Conservation (phyloP, 2,888 invertebrate genomes). For the Andricus quercusramuli region DNA sequence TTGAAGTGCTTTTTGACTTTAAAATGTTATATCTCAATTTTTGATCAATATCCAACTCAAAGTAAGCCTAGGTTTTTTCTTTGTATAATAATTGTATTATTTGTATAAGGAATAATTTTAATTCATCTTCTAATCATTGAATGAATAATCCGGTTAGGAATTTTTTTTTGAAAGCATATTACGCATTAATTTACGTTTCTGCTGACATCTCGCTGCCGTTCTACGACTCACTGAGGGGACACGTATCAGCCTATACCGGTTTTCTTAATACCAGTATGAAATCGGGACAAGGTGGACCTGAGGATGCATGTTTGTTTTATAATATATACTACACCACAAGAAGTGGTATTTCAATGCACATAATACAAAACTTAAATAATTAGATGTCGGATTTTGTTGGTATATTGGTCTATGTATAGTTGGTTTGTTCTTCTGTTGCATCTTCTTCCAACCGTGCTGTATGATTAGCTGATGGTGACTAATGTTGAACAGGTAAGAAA, state of each 20-base stretch:
- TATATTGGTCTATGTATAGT: too few species aligned
- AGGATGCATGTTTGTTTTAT: conserved; percentile 18
- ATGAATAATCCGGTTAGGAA: neutral
- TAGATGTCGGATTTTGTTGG: neutral
- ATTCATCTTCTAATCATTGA: neutral
- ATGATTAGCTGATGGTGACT: too few species aligned
- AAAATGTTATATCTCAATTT: too few species aligned
- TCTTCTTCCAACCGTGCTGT: too few species aligned
- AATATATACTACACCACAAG: neutral
- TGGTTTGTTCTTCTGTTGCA: too few species aligned
- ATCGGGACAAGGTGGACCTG: neutral
- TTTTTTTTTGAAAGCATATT: neutral
- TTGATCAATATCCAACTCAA: too few species aligned
- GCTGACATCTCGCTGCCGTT: conserved; percentile 7
- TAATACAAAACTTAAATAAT: neutral
- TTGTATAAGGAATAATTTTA: too few species aligned
- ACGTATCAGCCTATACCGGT: neutral
- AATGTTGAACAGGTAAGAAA: too few species aligned
- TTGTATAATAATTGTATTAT: too few species aligned
- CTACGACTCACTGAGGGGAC: neutral
- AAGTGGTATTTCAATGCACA: neutral
- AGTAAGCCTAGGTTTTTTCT: too few species aligned
- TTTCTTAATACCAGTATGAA: neutral
- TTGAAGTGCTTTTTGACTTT: accelerated
- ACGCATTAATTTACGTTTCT: conserved; percentile 21